Evolutionary conservation across 92 coral and sea anemone genomes (phyloP), one percentile per base, ranked within the genome.

Genomic region (Anthopleura xanthogrammica): DNA sequence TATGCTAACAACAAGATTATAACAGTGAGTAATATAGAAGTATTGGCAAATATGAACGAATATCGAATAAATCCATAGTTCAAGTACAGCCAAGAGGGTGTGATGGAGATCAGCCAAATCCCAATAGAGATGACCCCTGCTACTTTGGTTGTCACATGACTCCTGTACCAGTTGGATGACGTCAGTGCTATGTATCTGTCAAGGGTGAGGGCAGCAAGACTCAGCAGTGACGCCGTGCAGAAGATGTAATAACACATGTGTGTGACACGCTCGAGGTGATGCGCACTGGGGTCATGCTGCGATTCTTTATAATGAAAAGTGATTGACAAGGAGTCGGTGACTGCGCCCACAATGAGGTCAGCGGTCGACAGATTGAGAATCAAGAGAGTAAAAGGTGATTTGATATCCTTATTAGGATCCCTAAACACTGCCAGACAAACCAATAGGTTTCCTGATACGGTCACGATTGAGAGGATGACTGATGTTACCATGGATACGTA

Each of bases 21-120:
- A 2, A 90, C 85, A 29, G 93, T 88, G 48, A 88, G 82, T 2
- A 90, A 65, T 52, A 90, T 83, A 16, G 89, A 82, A 13, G 93
- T 87, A 54, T 90, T 90, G 12, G 86, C 91, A 75, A 90, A 90
- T 66, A 91, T 85, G 83, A 91, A 91, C n/a, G 89, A 91, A 73
- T 91, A 91, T 0, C 85, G 77, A 52, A 88, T 76, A 56, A 77
- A 88, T 56, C 91, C 91, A 36, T 82, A 89, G 71, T 83, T 52
- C 50, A 88, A 79, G 83, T 91, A 91, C 50, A 91, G 41, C 80
- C 86, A 86, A 12, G 94, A 88, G 12, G 75, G 9, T 65, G 90
- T 77, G 8, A 91, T 29, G 5, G 94, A 88, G 77, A 88, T 82
- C 13, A 88, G 16, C 94, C 94, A 91, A 46, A 83, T 89, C 17